Evolutionary conservation across 1,140 invertebrate species (phyloP).

Genomic region (Drosophila pandora): DNA sequence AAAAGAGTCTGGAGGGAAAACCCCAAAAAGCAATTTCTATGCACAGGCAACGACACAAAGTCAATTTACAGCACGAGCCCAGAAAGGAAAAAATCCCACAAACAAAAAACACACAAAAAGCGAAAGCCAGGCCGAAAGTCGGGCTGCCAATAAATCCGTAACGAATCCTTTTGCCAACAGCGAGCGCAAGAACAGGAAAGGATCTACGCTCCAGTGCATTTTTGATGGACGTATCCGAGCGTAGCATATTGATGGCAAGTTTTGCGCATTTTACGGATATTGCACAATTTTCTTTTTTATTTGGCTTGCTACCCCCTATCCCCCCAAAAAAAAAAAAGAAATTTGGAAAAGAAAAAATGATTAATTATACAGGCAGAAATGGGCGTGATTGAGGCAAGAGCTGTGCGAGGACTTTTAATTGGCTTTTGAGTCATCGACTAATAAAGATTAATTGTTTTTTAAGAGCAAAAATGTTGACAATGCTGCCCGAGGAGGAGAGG

Average conservation of each 20-base stretch:
- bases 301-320: constrained; percentile 11
- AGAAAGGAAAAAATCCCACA: constrained; percentile 15
- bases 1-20: constrained; percentile 25
- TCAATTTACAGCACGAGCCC: constrained; percentile 75
- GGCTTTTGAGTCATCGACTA: constrained; percentile 80
- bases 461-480: constrained; percentile 76
- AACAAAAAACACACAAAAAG: constrained; percentile 15
- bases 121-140: constrained; percentile 31
- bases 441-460: constrained; percentile 83
- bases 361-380: constrained; percentile 65
- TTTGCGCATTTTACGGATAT: constrained; percentile 82
- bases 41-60: constrained; percentile 53
- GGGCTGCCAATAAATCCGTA: constrained; percentile 78
- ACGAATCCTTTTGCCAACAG: constrained; percentile 77
- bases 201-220: constrained; percentile 81
- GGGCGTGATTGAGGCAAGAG: constrained; percentile 67
- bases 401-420: constrained; percentile 75
- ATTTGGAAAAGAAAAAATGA: constrained; percentile 51
- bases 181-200: constrained; percentile 66
- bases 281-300: constrained; percentile 66
- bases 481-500: constrained; percentile 18
- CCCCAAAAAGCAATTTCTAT: constrained; percentile 60
- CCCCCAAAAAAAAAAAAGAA: constrained; percentile 7
- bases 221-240: constrained; percentile 82
- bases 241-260: constrained; percentile 82